Base-by-base conservation (phyloP, 2,113 vertebrate species). In the Bufo bufo region DNA sequence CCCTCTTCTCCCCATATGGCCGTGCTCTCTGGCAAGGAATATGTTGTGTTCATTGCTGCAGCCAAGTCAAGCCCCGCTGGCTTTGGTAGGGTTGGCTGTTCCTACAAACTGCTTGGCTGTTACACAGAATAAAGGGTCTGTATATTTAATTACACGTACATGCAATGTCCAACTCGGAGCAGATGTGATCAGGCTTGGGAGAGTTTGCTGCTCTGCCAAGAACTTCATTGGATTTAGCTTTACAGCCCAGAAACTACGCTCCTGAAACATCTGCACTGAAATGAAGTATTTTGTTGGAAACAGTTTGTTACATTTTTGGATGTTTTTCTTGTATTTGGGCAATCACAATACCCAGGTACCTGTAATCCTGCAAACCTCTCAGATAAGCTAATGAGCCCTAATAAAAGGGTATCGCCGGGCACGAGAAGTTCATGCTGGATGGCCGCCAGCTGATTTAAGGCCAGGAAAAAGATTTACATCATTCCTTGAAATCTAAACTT, bases 111-210 rank as follows among this genome's bases (percentile, higher is more conserved):
- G 50, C 13, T 74, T 72, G 63, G 52, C 78, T 23, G n/a, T 65
- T 81, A 75, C 43, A 88, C 81, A 61, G 69, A 83, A 63, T 54
- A 47, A 65, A 54, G 59, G 81, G 71, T 54, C 87, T 88, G 80
- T 88, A 65, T 82, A 77, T 83, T 77, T 66, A 63, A 88, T 83
- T 84, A 88, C 87, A 88, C 16, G 86, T 82, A 65, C 49, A 77
- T 77, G 71, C 45, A 63, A 83, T 17, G 23, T 65, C 81, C 81
- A 77, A 59, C 20, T 66, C 56, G 13, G 47, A 88, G 81, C 87
- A 77, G 85, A 87, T 77, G 87, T 77, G 50, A 69, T 33, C 65
- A 17, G 74, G 50, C 47, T 50, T 58, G 84, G 47, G 69, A 66
- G 61, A 83, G 81, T n/a, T 82, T 3, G 12, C 63, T 50, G 3